Percentiles rank a stretch among this genome's conserved stretches.
These are phyloP conservation scores for Holacanthus passer DNA, from an alignment of 2,113 vertebrate genomes.

Conservation along the genomic window DNA sequence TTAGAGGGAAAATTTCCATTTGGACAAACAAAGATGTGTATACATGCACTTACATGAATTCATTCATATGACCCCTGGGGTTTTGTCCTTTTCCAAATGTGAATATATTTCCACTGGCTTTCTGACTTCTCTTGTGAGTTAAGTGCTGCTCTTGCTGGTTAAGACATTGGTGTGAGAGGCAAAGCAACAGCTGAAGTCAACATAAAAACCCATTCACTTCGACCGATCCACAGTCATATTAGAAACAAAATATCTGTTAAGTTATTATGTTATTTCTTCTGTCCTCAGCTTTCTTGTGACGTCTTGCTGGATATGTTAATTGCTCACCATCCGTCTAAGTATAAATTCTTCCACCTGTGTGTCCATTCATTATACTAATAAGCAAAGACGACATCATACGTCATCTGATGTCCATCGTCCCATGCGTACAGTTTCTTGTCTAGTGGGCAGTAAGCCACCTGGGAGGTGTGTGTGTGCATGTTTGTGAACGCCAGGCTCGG, in stretches of 20 bases:
- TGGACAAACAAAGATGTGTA: not conserved
- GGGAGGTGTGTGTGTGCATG: constrained; percentile 89
- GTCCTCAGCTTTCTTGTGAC: not conserved
- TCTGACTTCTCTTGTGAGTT: not conserved
- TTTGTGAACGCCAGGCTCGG: constrained; percentile 92
- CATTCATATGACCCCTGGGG: not conserved
- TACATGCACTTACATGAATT: constrained; percentile 18
- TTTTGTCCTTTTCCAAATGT: constrained; percentile 3
- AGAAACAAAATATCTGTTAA: constrained; percentile 7
- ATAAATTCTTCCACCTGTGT: not conserved
- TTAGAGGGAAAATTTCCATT: not conserved
- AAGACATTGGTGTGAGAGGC: constrained; percentile 3
- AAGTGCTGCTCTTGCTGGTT: not conserved
- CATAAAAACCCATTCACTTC: constrained; percentile 9
- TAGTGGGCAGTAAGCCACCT: constrained; percentile 94
- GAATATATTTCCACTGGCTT: not conserved
- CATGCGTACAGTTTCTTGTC: constrained; percentile 94
- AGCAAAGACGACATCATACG: constrained; percentile 93
- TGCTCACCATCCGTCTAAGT: not conserved
- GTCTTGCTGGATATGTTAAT: not conserved
- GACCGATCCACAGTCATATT: constrained; percentile 45
- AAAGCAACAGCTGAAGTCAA: constrained; percentile 7
- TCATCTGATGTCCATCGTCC: constrained; percentile 96
- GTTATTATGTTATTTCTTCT: not conserved
- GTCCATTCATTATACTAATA: constrained; percentile 80